A percentile compares a stretch with the other conserved stretches of the same genome.
These are phyloP conservation scores for Graptemys geographica DNA, from an alignment of 2,797 vertebrate genomes.

Conservation along the genomic window DNA sequence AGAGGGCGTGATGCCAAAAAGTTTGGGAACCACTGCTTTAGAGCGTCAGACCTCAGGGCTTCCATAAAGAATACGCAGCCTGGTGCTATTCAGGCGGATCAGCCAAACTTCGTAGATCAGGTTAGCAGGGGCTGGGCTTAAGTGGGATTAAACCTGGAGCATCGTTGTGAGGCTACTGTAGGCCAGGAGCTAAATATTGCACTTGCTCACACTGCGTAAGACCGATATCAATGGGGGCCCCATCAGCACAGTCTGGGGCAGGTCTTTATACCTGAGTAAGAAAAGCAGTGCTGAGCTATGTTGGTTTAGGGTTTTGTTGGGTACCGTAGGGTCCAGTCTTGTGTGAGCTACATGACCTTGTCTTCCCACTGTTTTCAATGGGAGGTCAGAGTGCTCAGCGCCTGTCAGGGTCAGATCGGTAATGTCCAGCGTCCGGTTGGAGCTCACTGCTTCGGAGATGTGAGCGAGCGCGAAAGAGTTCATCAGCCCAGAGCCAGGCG, in stretches of 20 bases:
- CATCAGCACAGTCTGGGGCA: rapidly evolving
- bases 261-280: too few relatives aligned
- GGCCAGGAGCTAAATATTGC: background rate
- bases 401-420: rapidly evolving
- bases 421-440: rapidly evolving
- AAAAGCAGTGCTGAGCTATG: rapidly evolving
- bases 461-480: rapidly evolving
- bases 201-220: rapidly evolving
- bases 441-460: background rate
- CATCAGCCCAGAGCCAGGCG: background rate
- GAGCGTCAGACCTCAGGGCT: background rate
- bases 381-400: background rate
- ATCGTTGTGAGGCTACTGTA: background rate
- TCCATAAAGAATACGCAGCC: background rate
- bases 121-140: background rate
- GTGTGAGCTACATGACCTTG: background rate
- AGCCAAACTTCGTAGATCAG: background rate
- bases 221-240: too few relatives aligned
- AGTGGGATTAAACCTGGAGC: rapidly evolving
- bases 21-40: too few relatives aligned
- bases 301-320: background rate
- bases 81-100: background rate
- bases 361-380: background rate
- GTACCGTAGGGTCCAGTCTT: rapidly evolving
- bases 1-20: too few relatives aligned